Evolutionary conservation across 2,113 vertebrate genomes (phyloP).

Genomic region (Lipophrys pholis): DNA sequence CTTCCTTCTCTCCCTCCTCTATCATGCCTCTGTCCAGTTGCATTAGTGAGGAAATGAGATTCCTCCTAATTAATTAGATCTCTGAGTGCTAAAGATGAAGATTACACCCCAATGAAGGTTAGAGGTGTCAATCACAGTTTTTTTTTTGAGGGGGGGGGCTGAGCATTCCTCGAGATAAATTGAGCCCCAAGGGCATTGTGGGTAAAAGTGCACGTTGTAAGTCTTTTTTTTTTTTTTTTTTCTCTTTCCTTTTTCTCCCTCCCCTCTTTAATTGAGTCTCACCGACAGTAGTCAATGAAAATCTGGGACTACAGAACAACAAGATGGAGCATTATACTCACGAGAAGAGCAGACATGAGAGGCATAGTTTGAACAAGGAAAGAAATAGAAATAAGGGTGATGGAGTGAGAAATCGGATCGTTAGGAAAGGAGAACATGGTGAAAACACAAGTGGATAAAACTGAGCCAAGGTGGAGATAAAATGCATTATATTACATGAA

Average conservation of each 20-base stretch:
- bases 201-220: conserved; percentile 73
- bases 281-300: conserved; percentile 64
- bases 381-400: conserved; percentile 30
- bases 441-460: too few relatives aligned
- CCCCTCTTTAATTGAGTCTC: conserved; percentile 80
- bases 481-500: too few relatives aligned
- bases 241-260: conserved; percentile 13
- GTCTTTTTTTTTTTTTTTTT: conserved; percentile 67
- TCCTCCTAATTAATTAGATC: conserved; percentile 87
- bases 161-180: conserved; percentile 81
- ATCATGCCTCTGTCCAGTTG: conserved; percentile 82
- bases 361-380: conserved; percentile 21
- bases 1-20: conserved; percentile 54
- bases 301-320: conserved; percentile 50
- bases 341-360: conserved; percentile 25
- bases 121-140: conserved; percentile 80
- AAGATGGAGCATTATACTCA: conserved; percentile 46
- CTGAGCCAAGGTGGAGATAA: too few relatives aligned
- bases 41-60: conserved; percentile 87
- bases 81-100: conserved; percentile 84
- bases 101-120: conserved; percentile 84
- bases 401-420: conserved; percentile 23
- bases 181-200: conserved; percentile 72
- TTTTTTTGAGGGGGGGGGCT: conserved; percentile 47
- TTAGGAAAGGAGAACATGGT: background rate